Evolutionary conservation across 2,113 vertebrate genomes (phyloP), one percentile per base, ranked within the genome.

Genomic region (Pao palembangensis): DNA sequence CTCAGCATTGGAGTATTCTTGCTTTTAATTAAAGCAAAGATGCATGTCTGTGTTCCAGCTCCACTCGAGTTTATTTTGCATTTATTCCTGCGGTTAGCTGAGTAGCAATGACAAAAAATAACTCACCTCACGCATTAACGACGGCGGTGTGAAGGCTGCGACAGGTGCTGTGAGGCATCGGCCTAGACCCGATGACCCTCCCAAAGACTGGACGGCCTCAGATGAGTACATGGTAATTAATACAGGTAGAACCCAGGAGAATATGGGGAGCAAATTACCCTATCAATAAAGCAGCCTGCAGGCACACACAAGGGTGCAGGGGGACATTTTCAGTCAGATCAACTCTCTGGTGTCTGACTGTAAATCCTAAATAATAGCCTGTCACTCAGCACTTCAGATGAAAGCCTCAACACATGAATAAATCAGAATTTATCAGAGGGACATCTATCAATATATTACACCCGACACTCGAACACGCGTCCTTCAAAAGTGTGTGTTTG

Each of bases 151-250:
- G 56, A 60, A 57, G 68, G 51, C 64, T 11, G 62, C 73, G 67
- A 69, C 70, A 75, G 73, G 70, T 56, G 77, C 65, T 73, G 67
- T 62, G 82, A 80, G 64, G 71, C 75, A 61, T 19, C 69, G 80
- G 81, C 55, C 81, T 72, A 72, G 58, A 82, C 75, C 66, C 23
- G 15, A 44, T 55, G 72, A 76, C 78, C 58, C 23, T 53, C 54
- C 74, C 71, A 83, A 76, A 68, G 71, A 71, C 71, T 68, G 59
- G 73, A 64, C 51, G 19, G 68, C 61, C 61, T 59, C 75, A 69
- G 61, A 88, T 84, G 79, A 88, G 88, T 82, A 79, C 82, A 87
- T 83, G 86, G 75, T 88, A 85, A 88, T 90, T 85, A 88, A 91
- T 88, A 88, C 78, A 77, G 64, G 78, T 48, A 57, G 71, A 55